A percentile compares a stretch with the other conserved stretches of the same genome.
These are phyloP conservation scores for Leucophora obtusa DNA, from an alignment of 2,888 invertebrate species.

Conservation along the genomic window DNA sequence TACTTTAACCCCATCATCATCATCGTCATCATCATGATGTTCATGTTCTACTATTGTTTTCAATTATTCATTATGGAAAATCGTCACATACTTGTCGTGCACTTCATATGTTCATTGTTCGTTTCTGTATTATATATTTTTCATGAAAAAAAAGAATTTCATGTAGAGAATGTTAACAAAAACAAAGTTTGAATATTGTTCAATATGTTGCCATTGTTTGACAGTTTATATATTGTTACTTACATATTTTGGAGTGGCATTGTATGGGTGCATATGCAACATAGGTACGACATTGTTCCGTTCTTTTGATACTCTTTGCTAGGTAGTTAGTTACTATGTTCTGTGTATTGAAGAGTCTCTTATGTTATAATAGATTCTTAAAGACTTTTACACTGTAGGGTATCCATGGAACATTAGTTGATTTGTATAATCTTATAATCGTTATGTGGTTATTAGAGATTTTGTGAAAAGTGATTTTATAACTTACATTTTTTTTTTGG, in stretches of 20 bases:
- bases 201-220: slow-evolving; percentile 64
- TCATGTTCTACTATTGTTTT: slow-evolving; percentile 65
- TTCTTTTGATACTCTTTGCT: neutral
- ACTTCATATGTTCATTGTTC: slow-evolving; percentile 63
- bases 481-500: slow-evolving; percentile 4
- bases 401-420: slow-evolving; percentile 62
- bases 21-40: slow-evolving; percentile 41
- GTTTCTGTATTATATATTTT: slow-evolving; percentile 38
- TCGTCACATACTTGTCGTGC: slow-evolving; percentile 66
- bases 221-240: slow-evolving; percentile 54
- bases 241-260: slow-evolving; percentile 23
- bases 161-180: slow-evolving; percentile 30
- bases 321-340: neutral
- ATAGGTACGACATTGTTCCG: neutral
- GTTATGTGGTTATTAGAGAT: slow-evolving; percentile 63
- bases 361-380: slow-evolving; percentile 61
- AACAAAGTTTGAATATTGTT: slow-evolving; percentile 52
- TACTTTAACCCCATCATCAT: slow-evolving; percentile 35
- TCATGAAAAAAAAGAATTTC: slow-evolving; percentile 26
- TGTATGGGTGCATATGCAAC: neutral
- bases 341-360: slow-evolving; percentile 27
- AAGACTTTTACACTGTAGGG: slow-evolving; percentile 58
- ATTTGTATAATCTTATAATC: slow-evolving; percentile 65
- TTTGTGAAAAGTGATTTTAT: slow-evolving; percentile 34
- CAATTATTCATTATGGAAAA: slow-evolving; percentile 69